Evolutionary conservation across 2,113 vertebrate species (phyloP).

Genomic region (Cephalophus harveyi): DNA sequence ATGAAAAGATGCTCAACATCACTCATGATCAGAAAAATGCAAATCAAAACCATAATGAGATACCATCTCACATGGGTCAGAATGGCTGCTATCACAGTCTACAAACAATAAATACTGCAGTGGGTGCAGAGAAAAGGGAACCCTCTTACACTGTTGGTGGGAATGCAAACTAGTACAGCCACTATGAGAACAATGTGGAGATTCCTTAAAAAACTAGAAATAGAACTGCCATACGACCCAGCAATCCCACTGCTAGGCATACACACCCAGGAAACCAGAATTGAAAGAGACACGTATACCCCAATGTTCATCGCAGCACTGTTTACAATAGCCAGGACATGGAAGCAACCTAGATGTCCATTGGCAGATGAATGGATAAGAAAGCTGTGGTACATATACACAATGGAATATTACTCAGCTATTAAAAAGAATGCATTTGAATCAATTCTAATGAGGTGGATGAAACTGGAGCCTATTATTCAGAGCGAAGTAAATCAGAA

Average conservation of each 20-base stretch:
- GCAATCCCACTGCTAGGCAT: not conserved
- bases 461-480: not conserved
- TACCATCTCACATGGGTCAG: accelerated
- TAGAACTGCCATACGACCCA: not conserved
- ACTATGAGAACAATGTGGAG: not conserved
- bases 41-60: not conserved
- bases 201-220: not conserved
- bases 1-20: not conserved
- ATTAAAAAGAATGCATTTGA: not conserved
- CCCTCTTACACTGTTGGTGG: not conserved
- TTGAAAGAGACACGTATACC: accelerated
- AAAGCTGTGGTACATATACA: not conserved
- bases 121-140: accelerated
- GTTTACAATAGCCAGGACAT: not conserved
- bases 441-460: not conserved
- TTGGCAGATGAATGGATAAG: not conserved
- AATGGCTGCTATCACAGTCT: not conserved
- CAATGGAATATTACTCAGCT: not conserved
- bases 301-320: accelerated
- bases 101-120: not conserved
- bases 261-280: not conserved
- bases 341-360: not conserved
- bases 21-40: not conserved
- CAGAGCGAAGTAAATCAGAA: not conserved
- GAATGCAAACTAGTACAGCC: not conserved